Conservation (phyloP, 2,888 invertebrate genomes). For the Nymphalis polychloros region DNA sequence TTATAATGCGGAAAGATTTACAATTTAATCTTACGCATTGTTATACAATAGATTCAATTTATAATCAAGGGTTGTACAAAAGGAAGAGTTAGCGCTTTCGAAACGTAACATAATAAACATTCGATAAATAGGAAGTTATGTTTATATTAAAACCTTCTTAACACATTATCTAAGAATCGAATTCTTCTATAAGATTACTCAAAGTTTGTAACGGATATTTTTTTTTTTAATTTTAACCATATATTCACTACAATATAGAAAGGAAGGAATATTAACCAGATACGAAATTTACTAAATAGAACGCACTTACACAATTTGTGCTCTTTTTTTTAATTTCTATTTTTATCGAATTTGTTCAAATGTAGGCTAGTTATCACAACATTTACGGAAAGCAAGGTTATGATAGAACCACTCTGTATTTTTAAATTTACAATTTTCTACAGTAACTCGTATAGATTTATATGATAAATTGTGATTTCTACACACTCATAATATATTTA, state of each 20-base stretch:
- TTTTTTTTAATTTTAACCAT: not conserved
- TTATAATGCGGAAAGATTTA: conserved; percentile 29
- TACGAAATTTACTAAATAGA: conserved; percentile 10
- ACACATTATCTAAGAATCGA: not conserved
- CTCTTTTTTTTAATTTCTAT: conserved; percentile 3
- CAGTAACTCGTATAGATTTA: conserved; percentile 49
- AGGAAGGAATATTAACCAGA: conserved; percentile 11
- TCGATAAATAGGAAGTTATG: not conserved
- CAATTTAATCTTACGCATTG: conserved; percentile 20
- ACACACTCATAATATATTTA: conserved; percentile 12
- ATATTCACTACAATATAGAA: conserved; percentile 15
- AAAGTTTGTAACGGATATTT: not conserved
- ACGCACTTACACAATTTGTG: conserved; percentile 7
- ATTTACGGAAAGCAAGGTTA: conserved; percentile 14
- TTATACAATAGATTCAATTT: conserved; percentile 22
- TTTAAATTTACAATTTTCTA: conserved; percentile 44
- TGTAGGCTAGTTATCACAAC: conserved; percentile 19
- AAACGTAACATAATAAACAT: not conserved
- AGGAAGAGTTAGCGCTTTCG: not conserved
- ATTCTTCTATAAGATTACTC: not conserved
- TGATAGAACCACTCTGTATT: conserved; percentile 3
- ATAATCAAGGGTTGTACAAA: conserved; percentile 14
- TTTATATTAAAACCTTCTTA: not conserved
- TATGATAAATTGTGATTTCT: conserved; percentile 13
- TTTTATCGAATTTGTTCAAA: conserved; percentile 1